phyloP scores from a whole-genome alignment of 2,797 vertebrate genomes.

The Periparus ater region DNA sequence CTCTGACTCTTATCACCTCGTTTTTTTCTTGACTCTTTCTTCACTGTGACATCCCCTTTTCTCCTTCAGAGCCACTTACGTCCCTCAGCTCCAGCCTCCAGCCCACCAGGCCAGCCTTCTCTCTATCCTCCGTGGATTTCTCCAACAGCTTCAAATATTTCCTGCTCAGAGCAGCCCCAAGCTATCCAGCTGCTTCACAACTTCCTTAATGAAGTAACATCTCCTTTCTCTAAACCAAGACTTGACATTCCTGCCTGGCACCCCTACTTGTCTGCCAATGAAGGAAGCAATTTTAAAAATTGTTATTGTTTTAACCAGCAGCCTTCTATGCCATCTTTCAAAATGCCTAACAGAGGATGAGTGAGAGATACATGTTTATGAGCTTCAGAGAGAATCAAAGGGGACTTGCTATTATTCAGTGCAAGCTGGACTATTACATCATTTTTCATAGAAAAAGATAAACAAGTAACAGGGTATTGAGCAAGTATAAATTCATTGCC shows the following conservation, averaged over 20 bases:
- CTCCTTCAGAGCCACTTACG: not conserved
- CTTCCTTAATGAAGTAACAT: not conserved
- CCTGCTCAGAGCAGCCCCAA: not conserved
- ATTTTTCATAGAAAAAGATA: not conserved
- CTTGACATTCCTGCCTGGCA: not conserved
- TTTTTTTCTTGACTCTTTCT: not conserved
- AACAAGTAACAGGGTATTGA: not conserved
- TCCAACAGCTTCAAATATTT: not conserved
- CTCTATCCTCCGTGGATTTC: not conserved
- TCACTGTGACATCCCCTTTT: not conserved
- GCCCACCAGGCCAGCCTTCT: too few species aligned
- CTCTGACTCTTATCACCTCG: not conserved
- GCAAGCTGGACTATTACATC: not conserved
- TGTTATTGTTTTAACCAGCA: not conserved
- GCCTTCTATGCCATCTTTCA: not conserved
- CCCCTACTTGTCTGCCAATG: not conserved
- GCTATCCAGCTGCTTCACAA: fast-evolving
- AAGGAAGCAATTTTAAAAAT: not conserved
- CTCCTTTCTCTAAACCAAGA: not conserved
- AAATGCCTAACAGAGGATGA: not conserved
- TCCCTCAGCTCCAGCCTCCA: not conserved
- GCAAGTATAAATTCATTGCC: not conserved
- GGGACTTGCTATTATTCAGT: fast-evolving
- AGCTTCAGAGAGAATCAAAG: not conserved
- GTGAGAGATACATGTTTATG: not conserved